Conservation (phyloP, 2,113 vertebrate species). For the Sturnira hondurensis region DNA sequence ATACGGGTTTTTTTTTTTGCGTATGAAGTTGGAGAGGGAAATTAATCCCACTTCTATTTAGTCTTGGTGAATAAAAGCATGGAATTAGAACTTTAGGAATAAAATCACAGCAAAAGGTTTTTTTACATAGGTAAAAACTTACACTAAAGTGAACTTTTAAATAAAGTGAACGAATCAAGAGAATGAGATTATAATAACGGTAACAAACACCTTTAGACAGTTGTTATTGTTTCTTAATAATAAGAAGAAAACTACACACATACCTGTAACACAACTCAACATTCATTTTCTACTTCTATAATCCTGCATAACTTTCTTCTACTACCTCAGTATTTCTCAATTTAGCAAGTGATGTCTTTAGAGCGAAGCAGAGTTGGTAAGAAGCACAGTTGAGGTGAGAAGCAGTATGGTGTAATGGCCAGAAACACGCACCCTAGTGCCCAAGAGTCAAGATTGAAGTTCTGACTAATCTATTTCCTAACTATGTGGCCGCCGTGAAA, state of each 20-base stretch:
- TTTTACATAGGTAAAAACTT: not conserved
- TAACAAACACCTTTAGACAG: not conserved
- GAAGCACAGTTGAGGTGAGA: not conserved
- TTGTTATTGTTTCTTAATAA: not conserved
- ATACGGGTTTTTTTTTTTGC: not conserved
- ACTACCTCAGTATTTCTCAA: not conserved
- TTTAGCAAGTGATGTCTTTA: not conserved
- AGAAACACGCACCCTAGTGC: not conserved
- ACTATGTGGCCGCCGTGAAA: not conserved
- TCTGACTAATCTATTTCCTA: not conserved
- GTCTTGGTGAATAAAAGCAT: not conserved
- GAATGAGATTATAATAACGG: not conserved
- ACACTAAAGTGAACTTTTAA: not conserved
- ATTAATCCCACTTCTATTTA: not conserved
- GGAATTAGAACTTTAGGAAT: not conserved
- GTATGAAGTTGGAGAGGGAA: not conserved
- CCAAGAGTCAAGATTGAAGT: not conserved
- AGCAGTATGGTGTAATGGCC: not conserved
- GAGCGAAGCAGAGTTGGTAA: not conserved
- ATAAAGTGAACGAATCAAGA: not conserved
- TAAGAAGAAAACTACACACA: not conserved
- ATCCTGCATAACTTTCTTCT: not conserved
- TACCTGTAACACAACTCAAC: not conserved
- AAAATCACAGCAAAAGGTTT: not conserved
- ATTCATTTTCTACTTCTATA: not conserved